Conservation (phyloP, 2,113 vertebrate species). For the Syngnathus scovelli region DNA sequence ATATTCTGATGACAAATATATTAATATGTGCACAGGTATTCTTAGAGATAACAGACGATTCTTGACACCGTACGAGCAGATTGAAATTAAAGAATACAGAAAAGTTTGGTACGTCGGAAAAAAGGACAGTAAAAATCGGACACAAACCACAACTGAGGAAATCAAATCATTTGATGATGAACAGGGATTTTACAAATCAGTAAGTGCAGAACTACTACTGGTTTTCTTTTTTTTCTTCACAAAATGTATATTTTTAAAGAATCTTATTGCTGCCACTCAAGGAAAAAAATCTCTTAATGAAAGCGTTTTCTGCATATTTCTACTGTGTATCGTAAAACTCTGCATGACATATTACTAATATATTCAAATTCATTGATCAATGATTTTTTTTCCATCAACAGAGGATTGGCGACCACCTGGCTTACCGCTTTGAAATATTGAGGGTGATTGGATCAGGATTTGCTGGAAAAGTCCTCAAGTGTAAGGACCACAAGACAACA, state of each 20-base stretch:
- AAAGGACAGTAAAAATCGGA: conserved; percentile 1
- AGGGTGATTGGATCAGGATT: conserved; percentile 80
- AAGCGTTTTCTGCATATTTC: background rate
- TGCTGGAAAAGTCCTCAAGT: conserved; percentile 82
- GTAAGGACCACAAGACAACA: conserved; percentile 82
- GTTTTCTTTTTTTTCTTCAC: background rate
- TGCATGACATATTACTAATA: background rate
- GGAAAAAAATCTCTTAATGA: background rate
- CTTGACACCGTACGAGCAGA: conserved; percentile 12
- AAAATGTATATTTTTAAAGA: background rate
- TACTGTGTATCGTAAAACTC: background rate
- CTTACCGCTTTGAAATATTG: conserved; percentile 80
- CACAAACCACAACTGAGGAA: background rate
- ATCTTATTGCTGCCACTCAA: background rate
- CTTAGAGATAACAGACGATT: conserved; percentile 3
- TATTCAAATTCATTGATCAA: background rate
- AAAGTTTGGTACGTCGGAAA: conserved; percentile 17
- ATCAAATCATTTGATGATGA: conserved; percentile 8
- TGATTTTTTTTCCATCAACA: background rate
- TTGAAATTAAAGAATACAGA: conserved; percentile 15
- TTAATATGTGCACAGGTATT: background rate
- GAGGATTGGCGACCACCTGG: conserved; percentile 30
- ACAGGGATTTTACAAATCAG: conserved; percentile 17
- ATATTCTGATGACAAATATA: background rate
- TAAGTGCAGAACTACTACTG: background rate